Base-by-base conservation (phyloP, 2,888 invertebrate species). In the Epistrophe eligans region DNA sequence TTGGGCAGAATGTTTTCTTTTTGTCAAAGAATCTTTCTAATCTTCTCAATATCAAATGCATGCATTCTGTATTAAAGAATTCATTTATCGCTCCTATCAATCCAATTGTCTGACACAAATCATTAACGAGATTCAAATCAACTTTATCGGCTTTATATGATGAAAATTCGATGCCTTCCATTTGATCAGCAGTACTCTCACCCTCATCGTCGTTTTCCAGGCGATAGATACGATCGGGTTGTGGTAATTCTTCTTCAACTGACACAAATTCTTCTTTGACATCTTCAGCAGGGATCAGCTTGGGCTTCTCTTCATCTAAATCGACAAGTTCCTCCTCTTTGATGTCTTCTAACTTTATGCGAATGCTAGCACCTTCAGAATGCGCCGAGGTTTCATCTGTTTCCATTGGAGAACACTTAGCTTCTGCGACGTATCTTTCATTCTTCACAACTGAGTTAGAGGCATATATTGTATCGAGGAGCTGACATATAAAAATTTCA, bases 81-180 rank as follows among this genome's bases (percentile, higher is more conserved):
- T 92, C 93, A 88, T 90, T 92, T 11, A 90, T 89, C 0, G 89
- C 90, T 4, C 91, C 90, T 79, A 93, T 52, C 60, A 90, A 89
- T 1, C 93, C 93, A 15, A 93, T 90, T 0, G 92, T 92, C 45
- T 90, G 89, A 77, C 93, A 93, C 17, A 93, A 84, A 24, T 90
- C 90, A 72, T 92, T 91, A 1, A 93, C 91, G 32, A 88, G 77
- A 28, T 87, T 55, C 13, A 84, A 88, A 35, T 90, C 90, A 17
- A 92, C 91, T 10, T 91, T 92, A 9, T 89, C 90, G 11, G 92
- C 91, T 85, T 91, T 90, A 74, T 91, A 92, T 19, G 89, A 89
- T 3, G 92, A 93, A 45, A 79, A 80, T 11, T 87, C 83, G 9
- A 89, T 24, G 57, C 82, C 79, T 57, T 70, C 82, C 62, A 90